A percentile compares a stretch with the other conserved stretches of the same genome.
Evolutionary conservation across 2,888 invertebrate species (phyloP).

Genomic region (Hermaeophaga mercurialis): DNA sequence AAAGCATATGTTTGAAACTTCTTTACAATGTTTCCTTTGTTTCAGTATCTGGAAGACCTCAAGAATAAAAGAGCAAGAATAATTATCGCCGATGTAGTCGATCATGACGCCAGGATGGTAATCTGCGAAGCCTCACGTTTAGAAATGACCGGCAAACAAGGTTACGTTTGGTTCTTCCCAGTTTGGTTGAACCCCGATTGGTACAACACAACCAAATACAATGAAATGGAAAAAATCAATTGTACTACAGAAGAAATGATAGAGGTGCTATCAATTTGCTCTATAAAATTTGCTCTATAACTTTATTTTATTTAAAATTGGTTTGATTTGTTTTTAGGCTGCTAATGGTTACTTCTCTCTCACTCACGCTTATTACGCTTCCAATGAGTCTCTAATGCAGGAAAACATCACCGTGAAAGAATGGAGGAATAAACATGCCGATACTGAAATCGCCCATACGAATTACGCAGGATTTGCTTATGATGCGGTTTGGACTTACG

Average conservation of each 20-base stretch:
- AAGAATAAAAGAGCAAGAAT: conserved; percentile 72
- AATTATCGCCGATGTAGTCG: conserved; percentile 81
- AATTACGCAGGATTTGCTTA: conserved; percentile 78
- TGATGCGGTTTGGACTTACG: conserved; percentile 83
- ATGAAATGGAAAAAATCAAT: conserved; percentile 55
- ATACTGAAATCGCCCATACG: conserved; percentile 64
- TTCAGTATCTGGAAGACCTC: conserved; percentile 68
- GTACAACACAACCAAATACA: conserved; percentile 65
- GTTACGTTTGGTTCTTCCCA: conserved; percentile 88
- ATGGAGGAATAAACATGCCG: conserved; percentile 62
- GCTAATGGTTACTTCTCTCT: conserved; percentile 75
- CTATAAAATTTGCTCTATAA: too few relatives aligned
- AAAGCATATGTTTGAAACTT: too few relatives aligned
- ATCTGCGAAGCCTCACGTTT: conserved; percentile 80
- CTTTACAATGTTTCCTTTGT: conserved; percentile 31
- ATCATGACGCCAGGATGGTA: conserved; percentile 71
- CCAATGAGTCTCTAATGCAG: conserved; percentile 65
- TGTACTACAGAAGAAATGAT: conserved; percentile 69
- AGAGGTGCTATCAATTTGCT: conserved; percentile 49
- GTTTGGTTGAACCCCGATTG: conserved; percentile 70
- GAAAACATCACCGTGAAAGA: conserved; percentile 68
- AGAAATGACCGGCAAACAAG: conserved; percentile 71
- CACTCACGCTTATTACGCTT: conserved; percentile 70
- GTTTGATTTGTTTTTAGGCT: conserved; percentile 64
- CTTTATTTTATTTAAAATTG: too few relatives aligned